Percentiles rank a stretch among this genome's conserved stretches.
Evolutionary conservation across 2,888 invertebrate species (phyloP).

Genomic region (Philonicus albiceps): DNA sequence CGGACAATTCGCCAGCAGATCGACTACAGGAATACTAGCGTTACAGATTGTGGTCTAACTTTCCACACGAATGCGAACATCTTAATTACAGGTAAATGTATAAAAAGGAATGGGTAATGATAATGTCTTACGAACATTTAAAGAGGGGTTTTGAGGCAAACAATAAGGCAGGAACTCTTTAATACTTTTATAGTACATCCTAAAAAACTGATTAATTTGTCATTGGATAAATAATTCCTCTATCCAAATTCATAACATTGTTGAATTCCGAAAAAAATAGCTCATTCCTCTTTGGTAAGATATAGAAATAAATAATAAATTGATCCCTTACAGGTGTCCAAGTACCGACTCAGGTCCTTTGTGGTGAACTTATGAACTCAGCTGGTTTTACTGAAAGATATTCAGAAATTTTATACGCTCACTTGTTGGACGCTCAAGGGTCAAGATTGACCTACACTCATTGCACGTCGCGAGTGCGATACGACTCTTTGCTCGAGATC

Average conservation of each 20-base stretch:
- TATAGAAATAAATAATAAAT: neutral
- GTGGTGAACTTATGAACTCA: conserved; percentile 60
- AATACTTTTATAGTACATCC: too few relatives aligned
- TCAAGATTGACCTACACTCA: conserved; percentile 83
- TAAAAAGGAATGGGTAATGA: conserved; percentile 62
- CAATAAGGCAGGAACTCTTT: too few relatives aligned
- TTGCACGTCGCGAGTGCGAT: conserved; percentile 79
- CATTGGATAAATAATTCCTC: too few relatives aligned
- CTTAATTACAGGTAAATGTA: conserved; percentile 70
- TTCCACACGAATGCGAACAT: conserved; percentile 84
- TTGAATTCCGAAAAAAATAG: too few relatives aligned
- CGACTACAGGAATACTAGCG: conserved; percentile 77
- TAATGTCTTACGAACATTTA: too few relatives aligned
- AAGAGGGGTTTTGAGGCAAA: too few relatives aligned
- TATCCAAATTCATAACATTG: too few relatives aligned
- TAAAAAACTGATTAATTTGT: too few relatives aligned
- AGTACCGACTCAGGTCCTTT: conserved; percentile 77
- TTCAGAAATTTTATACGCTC: conserved; percentile 82
- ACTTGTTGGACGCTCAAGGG: conserved; percentile 81
- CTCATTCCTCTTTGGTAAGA: neutral
- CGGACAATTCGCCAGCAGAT: conserved; percentile 73
- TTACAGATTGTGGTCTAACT: conserved; percentile 79
- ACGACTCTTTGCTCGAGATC: conserved; percentile 77
- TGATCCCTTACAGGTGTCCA: conserved; percentile 65
- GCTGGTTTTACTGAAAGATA: conserved; percentile 66